A percentile compares a stretch with the other conserved stretches of the same genome.
Evolutionary conservation across 2,888 invertebrate genomes (phyloP).

Genomic region (Anagyrus pseudococci): DNA sequence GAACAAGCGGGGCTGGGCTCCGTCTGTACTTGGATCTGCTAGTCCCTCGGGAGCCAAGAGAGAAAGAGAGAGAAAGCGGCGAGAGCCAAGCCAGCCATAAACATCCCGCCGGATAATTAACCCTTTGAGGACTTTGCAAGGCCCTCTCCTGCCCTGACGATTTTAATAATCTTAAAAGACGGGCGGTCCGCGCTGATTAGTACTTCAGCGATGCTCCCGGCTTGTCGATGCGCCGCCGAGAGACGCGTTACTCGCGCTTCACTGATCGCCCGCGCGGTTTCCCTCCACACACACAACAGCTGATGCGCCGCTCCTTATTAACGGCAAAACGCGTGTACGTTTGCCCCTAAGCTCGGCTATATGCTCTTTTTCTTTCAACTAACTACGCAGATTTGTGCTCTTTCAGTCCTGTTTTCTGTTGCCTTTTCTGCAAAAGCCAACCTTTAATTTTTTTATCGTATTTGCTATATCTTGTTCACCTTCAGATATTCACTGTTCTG

Average conservation of each 20-base stretch:
- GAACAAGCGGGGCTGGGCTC: background rate
- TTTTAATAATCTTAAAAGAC: slow-evolving; percentile 41
- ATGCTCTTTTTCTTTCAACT: background rate
- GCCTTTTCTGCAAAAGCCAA: too few species aligned
- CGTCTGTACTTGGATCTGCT: slow-evolving; percentile 18
- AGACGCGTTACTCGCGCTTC: slow-evolving; percentile 26
- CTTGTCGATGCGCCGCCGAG: slow-evolving; percentile 16
- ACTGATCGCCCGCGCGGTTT: slow-evolving; percentile 25
- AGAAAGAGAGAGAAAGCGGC: too few species aligned
- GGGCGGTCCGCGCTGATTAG: slow-evolving; percentile 48
- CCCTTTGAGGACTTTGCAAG: slow-evolving; percentile 60
- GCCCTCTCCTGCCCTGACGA: slow-evolving; percentile 32
- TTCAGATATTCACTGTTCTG: too few species aligned
- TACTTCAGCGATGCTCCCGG: slow-evolving; percentile 45
- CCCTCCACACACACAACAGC: too few species aligned
- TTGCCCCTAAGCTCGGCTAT: slow-evolving; percentile 28
- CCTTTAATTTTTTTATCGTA: too few species aligned
- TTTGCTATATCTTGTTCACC: too few species aligned
- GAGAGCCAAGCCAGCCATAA: slow-evolving; percentile 50
- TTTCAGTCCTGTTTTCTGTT: too few species aligned
- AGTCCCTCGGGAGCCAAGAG: slow-evolving; percentile 43
- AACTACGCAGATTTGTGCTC: too few species aligned
- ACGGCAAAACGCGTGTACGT: slow-evolving; percentile 4
- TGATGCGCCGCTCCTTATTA: too few species aligned
- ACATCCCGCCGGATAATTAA: slow-evolving; percentile 58